phyloP scores from a whole-genome alignment of 2,888 invertebrate species.

The Sinopyrophorus schimmeli region DNA sequence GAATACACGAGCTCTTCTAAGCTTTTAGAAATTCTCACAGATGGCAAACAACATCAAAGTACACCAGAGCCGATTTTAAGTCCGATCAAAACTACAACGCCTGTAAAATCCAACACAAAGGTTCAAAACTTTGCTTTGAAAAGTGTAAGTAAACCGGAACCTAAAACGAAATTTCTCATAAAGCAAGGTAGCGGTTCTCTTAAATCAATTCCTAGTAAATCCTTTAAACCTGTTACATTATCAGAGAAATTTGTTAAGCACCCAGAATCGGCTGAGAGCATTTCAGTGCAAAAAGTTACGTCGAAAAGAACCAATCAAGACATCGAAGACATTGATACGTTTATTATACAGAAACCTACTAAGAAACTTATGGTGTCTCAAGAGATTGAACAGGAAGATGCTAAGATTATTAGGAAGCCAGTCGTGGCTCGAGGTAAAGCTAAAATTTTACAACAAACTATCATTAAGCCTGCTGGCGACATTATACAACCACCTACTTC shows the following conservation, averaged over 20 bases:
- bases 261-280: slow-evolving; percentile 36
- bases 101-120: no score
- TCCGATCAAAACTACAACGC: no score
- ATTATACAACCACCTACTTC: slow-evolving; percentile 43
- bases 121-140: no score
- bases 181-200: slow-evolving; percentile 14
- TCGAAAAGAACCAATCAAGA: slow-evolving; percentile 46
- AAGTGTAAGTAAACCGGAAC: slow-evolving; percentile 1
- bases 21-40: slow-evolving; percentile 62
- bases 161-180: slow-evolving; percentile 30
- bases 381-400: slow-evolving; percentile 8
- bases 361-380: slow-evolving; percentile 31
- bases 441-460: slow-evolving; percentile 53
- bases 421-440: slow-evolving; percentile 44
- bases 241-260: slow-evolving; percentile 52
- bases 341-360: slow-evolving; percentile 49
- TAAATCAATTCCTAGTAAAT: slow-evolving; percentile 25
- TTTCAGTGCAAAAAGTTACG: slow-evolving; percentile 45
- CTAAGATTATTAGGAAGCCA: slow-evolving; percentile 12
- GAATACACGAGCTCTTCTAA: slow-evolving; percentile 57
- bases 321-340: slow-evolving; percentile 52
- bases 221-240: slow-evolving; percentile 49
- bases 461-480: slow-evolving; percentile 53
- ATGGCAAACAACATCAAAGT: slow-evolving; percentile 53
- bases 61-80: slow-evolving; percentile 20